Evolutionary conservation across 2,888 invertebrate genomes (phyloP).

Genomic region (Folsomia candida): DNA sequence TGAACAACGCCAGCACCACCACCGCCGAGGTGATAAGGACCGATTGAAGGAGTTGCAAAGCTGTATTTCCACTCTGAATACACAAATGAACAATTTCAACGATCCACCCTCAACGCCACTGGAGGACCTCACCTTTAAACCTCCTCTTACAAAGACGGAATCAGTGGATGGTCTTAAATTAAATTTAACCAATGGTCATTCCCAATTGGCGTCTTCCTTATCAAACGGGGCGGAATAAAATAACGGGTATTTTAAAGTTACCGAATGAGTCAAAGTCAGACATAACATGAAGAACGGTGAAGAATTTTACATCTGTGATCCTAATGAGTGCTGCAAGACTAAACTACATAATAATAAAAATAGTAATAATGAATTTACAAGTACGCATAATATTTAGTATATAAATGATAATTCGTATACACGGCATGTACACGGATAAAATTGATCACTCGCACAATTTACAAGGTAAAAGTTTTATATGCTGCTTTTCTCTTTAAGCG

Average conservation of each 20-base stretch:
- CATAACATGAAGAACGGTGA: constrained; percentile 8
- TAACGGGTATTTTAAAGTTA: background rate
- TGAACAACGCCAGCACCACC: constrained; percentile 15
- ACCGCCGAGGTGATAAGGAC: background rate
- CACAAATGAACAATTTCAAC: constrained; percentile 68
- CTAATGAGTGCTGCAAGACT: constrained; percentile 48
- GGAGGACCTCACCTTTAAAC: background rate
- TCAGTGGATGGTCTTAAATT: background rate
- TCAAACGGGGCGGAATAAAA: background rate
- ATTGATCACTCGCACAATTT: background rate
- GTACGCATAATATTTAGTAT: constrained; percentile 20
- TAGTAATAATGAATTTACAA: constrained; percentile 20
- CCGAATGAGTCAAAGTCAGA: too few species aligned
- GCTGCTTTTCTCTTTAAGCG: too few species aligned
- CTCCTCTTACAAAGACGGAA: background rate
- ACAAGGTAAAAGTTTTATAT: background rate
- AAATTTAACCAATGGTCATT: background rate
- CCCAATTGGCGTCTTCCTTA: background rate
- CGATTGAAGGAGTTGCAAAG: constrained; percentile 66
- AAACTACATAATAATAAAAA: constrained; percentile 21
- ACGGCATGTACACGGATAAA: background rate
- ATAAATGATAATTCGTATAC: too few species aligned
- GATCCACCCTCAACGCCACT: constrained; percentile 14
- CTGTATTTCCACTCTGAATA: constrained; percentile 86
- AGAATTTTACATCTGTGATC: constrained; percentile 48